Evolutionary conservation across 2,113 vertebrate species (phyloP).

Genomic region (Panthera tigris): DNA sequence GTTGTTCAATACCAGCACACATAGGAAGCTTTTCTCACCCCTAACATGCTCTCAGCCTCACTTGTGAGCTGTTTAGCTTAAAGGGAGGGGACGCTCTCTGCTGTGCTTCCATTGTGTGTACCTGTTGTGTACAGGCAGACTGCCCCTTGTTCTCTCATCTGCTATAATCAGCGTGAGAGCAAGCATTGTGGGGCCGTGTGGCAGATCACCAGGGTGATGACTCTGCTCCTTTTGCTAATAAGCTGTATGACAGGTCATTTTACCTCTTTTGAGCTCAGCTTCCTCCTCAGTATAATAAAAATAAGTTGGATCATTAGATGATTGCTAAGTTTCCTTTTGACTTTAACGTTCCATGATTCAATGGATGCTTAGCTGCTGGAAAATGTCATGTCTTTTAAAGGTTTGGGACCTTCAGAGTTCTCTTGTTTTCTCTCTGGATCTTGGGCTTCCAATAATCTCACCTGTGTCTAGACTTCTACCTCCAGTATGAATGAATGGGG

Average conservation of each 20-base stretch:
- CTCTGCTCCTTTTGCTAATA: constrained; percentile 24
- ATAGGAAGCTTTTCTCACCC: neutral
- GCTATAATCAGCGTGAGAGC: neutral
- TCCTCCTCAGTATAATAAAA: constrained; percentile 60
- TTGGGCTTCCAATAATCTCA: neutral
- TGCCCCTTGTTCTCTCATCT: neutral
- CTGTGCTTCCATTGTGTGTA: neutral
- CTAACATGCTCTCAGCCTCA: neutral
- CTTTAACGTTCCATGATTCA: constrained; percentile 14
- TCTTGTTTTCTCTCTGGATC: neutral
- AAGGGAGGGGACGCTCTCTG: neutral
- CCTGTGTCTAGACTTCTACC: constrained; percentile 16
- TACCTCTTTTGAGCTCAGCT: constrained; percentile 39
- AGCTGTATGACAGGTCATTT: constrained; percentile 43
- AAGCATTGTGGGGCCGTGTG: neutral
- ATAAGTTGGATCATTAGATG: constrained; percentile 63
- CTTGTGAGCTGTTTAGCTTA: neutral
- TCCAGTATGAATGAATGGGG: constrained; percentile 28
- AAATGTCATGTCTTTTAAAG: constrained; percentile 53
- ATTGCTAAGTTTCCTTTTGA: constrained; percentile 57
- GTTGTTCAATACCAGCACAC: neutral
- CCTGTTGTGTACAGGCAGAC: neutral
- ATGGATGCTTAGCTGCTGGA: constrained; percentile 36
- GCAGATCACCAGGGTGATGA: neutral
- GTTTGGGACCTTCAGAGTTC: constrained; percentile 4